phyloP scores from a whole-genome alignment of 2,797 vertebrate genomes.

The Oceanodroma leucorhoa region DNA sequence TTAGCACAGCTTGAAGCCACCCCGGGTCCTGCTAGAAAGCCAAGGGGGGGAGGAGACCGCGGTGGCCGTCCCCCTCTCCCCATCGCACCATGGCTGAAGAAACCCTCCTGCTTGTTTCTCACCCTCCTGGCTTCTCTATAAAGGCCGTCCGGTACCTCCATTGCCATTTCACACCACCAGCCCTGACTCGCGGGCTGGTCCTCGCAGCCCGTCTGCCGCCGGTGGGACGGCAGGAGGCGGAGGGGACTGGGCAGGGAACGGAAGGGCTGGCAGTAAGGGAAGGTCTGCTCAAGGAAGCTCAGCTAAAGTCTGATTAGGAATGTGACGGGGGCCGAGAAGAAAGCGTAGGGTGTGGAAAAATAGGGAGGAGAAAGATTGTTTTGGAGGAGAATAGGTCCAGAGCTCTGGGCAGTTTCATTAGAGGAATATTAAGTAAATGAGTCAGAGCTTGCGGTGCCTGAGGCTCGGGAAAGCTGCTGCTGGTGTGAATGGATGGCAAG shows the following conservation, averaged over 20 bases:
- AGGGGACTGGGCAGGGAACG: background rate
- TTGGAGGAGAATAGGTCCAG: slow-evolving; percentile 52
- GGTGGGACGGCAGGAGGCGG: background rate
- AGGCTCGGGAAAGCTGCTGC: slow-evolving; percentile 61
- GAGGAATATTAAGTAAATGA: slow-evolving; percentile 66
- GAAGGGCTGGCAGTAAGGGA: background rate
- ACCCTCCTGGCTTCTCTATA: background rate
- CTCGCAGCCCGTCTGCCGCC: background rate
- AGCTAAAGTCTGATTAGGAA: background rate
- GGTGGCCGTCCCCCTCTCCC: background rate
- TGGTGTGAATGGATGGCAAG: slow-evolving; percentile 8
- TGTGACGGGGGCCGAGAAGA: background rate
- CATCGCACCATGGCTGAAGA: rapidly evolving
- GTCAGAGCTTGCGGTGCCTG: slow-evolving; percentile 54
- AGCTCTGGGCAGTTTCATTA: slow-evolving; percentile 60
- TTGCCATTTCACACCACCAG: background rate
- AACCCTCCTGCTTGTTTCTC: background rate
- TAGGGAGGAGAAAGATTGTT: slow-evolving; percentile 49
- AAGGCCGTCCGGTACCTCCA: background rate
- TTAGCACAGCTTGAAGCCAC: background rate
- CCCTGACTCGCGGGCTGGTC: background rate
- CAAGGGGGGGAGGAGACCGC: background rate
- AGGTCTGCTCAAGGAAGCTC: background rate
- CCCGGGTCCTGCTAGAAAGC: background rate
- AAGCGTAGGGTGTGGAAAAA: slow-evolving; percentile 32